Conservation (phyloP, 1,140 invertebrate genomes). For the Lucilia sericata region DNA sequence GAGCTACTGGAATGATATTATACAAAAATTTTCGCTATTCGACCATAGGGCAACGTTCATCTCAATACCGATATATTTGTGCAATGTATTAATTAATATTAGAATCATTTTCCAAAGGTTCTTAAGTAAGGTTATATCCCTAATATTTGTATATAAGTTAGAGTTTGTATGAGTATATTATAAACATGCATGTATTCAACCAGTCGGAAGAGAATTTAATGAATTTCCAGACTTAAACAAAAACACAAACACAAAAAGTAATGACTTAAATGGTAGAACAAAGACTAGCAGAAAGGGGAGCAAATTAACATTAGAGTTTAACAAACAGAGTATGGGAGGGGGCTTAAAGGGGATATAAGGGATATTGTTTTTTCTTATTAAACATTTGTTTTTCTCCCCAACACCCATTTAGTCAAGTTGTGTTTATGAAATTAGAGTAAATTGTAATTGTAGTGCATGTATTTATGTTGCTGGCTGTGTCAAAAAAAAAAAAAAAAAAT, state of each 20-base stretch:
- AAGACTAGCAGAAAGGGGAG: neutral
- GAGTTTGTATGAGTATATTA: neutral
- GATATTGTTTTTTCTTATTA: neutral
- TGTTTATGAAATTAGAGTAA: constrained; percentile 37
- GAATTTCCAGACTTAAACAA: constrained; percentile 46
- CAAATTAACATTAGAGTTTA: constrained; percentile 4
- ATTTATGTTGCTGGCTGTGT: neutral
- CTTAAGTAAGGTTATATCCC: no score
- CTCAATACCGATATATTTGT: no score
- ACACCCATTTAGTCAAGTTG: neutral
- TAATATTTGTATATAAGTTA: neutral
- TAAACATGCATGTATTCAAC: constrained; percentile 42
- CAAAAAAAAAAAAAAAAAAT: neutral
- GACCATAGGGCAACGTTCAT: no score
- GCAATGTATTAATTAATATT: no score
- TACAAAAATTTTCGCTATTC: no score
- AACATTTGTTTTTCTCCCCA: no score
- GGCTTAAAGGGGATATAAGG: neutral
- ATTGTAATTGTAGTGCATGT: constrained; percentile 28
- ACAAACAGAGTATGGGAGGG: neutral
- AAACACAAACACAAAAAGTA: constrained; percentile 6
- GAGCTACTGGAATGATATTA: no score
- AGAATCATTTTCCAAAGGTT: no score
- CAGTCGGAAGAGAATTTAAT: constrained; percentile 49
- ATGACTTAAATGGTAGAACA: constrained; percentile 27